Evolutionary conservation across 2,797 vertebrate species (phyloP).

Genomic region (Synanceia verrucosa): DNA sequence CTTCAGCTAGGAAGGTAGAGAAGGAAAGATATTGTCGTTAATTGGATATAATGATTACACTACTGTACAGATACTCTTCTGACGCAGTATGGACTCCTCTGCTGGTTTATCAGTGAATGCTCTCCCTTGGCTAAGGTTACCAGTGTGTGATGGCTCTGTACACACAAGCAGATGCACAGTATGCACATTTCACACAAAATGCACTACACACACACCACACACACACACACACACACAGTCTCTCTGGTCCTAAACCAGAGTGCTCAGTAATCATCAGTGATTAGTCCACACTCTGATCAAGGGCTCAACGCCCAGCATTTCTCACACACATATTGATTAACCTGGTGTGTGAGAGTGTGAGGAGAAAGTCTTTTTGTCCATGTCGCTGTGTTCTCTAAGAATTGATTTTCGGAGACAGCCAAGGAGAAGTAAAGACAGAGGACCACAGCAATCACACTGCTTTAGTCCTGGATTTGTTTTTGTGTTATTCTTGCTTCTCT

Average conservation of each 20-base stretch:
- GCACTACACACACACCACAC: constrained; percentile 21
- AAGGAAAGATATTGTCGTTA: constrained; percentile 50
- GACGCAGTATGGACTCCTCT: constrained; percentile 51
- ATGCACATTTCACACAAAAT: constrained; percentile 23
- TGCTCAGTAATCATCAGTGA: constrained; percentile 66
- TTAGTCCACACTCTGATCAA: constrained; percentile 61
- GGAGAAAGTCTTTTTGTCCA: constrained; percentile 34
- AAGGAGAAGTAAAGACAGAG: constrained; percentile 19
- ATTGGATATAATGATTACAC: constrained; percentile 69
- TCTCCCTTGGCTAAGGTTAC: constrained; percentile 33
- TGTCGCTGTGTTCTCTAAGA: constrained; percentile 32
- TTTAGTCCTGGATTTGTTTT: constrained; percentile 21
- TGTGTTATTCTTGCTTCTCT: constrained; percentile 8
- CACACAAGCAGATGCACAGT: constrained; percentile 32
- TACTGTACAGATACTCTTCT: constrained; percentile 58
- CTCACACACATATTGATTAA: constrained; percentile 56
- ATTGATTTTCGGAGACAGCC: constrained; percentile 55
- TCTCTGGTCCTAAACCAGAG: constrained; percentile 30
- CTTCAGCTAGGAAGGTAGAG: constrained; percentile 36
- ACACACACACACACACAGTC: too few species aligned
- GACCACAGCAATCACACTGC: constrained; percentile 16
- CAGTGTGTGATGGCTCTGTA: constrained; percentile 5
- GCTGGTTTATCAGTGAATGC: constrained; percentile 42
- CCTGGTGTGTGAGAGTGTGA: background rate
- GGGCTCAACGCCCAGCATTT: constrained; percentile 51